Base-by-base conservation (phyloP, 2,888 invertebrate genomes). In the Neelides folsomi region DNA sequence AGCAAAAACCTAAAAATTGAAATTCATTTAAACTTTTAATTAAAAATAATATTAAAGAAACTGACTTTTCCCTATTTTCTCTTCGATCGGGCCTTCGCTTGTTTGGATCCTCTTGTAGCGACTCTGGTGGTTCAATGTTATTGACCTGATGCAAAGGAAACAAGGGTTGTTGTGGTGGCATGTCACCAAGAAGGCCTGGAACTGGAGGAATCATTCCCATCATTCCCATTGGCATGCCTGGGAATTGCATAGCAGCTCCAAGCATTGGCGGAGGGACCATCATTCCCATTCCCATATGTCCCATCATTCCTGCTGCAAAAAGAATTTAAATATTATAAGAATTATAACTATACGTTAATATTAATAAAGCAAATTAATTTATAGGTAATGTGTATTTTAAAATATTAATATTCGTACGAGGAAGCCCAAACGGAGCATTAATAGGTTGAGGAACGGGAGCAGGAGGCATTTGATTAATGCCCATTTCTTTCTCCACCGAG, bases 231-330 rank as follows among this genome's bases (percentile, higher is more conserved):
- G 55, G 18, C 53, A 53, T 13, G 45, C 13, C 13, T 9, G 13
- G 19, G 42, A 12, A 16, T 42, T 42, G 42, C 50, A 60, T 53
- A 43, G 55, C 51, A 20, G 52, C 49, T 35, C 58, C 59, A 34
- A 63, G 44, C 51, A 64, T 51, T 8, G 64, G 62, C 8, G 64
- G 64, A 10, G 64, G 64, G 19, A 64, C 60, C 64, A 59, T 59
- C 40, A 59, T 37, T 39, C 53, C 51, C 55, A 59, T 55, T 13
- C 57, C 57, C 7, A 27, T 27, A 27, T 27, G 41, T 16, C 35
- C 54, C 57, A 59, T 57, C 57, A 59, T 59, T 39, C 57, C 52
- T 12, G 52, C 55, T 16, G 35, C 4, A 27, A n/a, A n/a, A n/a
- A n/a, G n/a, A n/a, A n/a, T n/a, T n/a, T n/a, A n/a, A n/a, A n/a